These are phyloP conservation scores for Gerris buenoi DNA, from an alignment of 1,140 invertebrate species.

Conservation along the genomic window DNA sequence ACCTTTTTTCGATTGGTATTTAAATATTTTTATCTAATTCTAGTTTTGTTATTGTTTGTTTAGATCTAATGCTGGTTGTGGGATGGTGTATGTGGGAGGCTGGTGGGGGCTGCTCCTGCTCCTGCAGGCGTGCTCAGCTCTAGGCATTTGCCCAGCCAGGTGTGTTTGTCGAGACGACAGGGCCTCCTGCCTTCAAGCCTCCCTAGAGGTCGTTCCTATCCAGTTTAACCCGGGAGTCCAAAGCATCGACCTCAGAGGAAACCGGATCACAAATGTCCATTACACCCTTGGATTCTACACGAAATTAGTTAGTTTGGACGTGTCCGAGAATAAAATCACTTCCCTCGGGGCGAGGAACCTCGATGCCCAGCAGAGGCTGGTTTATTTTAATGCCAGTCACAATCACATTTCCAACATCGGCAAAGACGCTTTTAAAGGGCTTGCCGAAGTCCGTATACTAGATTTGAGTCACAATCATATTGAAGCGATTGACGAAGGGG, in stretches of 20 bases:
- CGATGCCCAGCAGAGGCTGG: constrained; percentile 49
- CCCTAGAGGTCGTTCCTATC: constrained; percentile 67
- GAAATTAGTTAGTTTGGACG: constrained; percentile 56
- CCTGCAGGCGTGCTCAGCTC: constrained; percentile 26
- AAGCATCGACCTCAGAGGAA: constrained; percentile 57
- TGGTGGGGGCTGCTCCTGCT: constrained; percentile 9
- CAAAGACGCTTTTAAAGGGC: constrained; percentile 57
- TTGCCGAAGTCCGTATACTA: constrained; percentile 46
- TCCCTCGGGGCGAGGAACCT: constrained; percentile 65
- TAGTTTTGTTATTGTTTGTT: constrained; percentile 9
- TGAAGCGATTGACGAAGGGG: constrained; percentile 46
- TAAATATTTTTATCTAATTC: not conserved
- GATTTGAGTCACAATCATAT: constrained; percentile 65
- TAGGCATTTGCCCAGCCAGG: constrained; percentile 57
- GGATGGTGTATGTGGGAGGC: constrained; percentile 13
- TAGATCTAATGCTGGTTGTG: constrained; percentile 17
- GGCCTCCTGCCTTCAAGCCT: constrained; percentile 54
- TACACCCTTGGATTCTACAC: constrained; percentile 62
- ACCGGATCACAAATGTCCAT: constrained; percentile 51
- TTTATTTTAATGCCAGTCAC: constrained; percentile 54
- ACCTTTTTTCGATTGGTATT: constrained; percentile 3
- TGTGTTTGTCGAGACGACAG: constrained; percentile 67
- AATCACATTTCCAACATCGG: constrained; percentile 52
- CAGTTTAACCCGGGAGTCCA: constrained; percentile 70
- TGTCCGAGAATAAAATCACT: constrained; percentile 64